These are phyloP conservation scores for Pantherophis guttatus DNA, from an alignment of 2,113 vertebrate genomes.

Conservation along the genomic window DNA sequence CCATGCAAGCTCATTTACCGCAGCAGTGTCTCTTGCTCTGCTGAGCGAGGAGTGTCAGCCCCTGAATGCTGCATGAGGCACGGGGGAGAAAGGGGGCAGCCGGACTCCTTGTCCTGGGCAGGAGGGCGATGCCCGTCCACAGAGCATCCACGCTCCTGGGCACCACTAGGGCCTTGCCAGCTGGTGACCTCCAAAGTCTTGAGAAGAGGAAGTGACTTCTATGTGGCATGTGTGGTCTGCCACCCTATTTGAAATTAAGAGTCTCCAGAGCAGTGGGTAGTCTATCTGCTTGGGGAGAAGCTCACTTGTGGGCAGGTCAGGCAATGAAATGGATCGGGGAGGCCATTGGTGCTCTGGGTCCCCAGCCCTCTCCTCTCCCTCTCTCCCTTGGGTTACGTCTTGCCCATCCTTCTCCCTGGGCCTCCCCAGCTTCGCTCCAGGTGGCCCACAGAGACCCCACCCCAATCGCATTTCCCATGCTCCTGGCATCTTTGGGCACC, in stretches of 20 bases:
- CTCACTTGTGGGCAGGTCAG: neutral
- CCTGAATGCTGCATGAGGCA: neutral
- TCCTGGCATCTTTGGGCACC: neutral
- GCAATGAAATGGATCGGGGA: neutral
- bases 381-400: neutral
- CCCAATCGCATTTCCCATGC: neutral
- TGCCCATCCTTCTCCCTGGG: neutral
- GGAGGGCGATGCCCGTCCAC: too few relatives aligned
- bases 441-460: neutral
- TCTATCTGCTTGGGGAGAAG: neutral
- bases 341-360: neutral
- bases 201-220: neutral
- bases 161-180: neutral
- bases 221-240: neutral
- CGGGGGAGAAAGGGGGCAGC: neutral
- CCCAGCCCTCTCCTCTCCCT: neutral
- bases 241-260: neutral
- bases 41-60: too few relatives aligned
- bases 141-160: neutral
- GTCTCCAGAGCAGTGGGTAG: neutral
- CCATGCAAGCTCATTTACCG: neutral
- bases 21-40: neutral
- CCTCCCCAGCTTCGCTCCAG: accelerated
- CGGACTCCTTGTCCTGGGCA: too few relatives aligned
- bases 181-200: neutral